Percentiles rank a stretch among this genome's conserved stretches.
Evolutionary conservation across 2,113 vertebrate species (phyloP).

Genomic region (Paratilapia polleni): DNA sequence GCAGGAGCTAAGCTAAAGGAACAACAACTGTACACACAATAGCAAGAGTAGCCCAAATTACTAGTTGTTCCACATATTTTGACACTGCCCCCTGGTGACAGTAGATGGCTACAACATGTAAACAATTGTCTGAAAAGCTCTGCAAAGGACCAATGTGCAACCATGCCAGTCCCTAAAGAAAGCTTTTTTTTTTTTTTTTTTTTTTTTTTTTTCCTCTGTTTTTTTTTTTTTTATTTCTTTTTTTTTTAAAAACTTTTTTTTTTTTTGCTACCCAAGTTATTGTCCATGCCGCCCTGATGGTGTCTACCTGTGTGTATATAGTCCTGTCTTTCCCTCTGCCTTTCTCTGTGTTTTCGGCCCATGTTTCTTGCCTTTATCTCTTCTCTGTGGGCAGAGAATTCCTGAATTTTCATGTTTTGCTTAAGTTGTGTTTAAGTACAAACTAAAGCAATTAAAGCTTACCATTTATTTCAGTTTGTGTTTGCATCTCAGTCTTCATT

Average conservation of each 20-base stretch:
- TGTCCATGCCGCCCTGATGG: background rate
- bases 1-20: background rate
- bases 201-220: too few relatives aligned
- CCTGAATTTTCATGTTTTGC: background rate
- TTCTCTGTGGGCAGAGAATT: background rate
- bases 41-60: background rate
- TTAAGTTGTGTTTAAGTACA: background rate
- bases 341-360: too few relatives aligned
- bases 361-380: too few relatives aligned
- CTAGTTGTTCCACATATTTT: background rate
- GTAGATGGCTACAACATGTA: background rate
- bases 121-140: background rate
- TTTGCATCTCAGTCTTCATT: background rate
- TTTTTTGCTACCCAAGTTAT: background rate
- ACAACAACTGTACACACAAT: background rate
- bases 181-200: background rate
- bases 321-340: background rate
- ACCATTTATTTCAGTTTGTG: background rate
- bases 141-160: background rate
- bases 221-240: background rate
- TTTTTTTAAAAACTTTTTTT: background rate
- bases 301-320: background rate
- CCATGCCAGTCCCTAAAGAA: background rate
- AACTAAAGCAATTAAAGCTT: background rate
- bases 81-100: background rate